phyloP scores from a whole-genome alignment of 2,113 vertebrate genomes.

The Myanophis thanlyinensis region DNA sequence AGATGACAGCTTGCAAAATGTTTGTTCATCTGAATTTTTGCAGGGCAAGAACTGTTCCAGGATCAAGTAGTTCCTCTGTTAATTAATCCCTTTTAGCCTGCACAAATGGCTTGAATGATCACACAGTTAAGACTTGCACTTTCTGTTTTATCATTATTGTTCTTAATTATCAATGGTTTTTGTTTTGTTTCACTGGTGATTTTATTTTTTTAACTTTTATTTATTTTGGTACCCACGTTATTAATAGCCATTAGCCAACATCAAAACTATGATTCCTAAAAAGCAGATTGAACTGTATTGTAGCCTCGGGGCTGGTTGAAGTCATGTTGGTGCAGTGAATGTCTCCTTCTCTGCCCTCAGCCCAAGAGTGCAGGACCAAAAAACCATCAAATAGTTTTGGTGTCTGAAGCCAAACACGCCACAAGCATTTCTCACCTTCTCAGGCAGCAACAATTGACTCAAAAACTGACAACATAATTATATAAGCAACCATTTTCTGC shows the following conservation, averaged over 20 bases:
- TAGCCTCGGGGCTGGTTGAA: not conserved
- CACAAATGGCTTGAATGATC: not conserved
- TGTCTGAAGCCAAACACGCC: not conserved
- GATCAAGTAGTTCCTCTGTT: not conserved
- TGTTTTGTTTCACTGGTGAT: not conserved
- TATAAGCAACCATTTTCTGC: not conserved
- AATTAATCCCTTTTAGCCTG: not conserved
- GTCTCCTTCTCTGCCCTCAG: not conserved
- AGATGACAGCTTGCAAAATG: not conserved
- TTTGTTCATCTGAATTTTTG: not conserved
- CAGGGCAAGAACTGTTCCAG: not conserved
- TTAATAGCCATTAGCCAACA: not conserved
- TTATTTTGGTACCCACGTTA: not conserved
- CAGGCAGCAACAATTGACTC: not conserved
- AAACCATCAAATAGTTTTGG: not conserved
- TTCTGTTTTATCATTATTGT: not conserved
- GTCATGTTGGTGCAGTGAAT: not conserved
- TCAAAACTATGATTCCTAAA: not conserved
- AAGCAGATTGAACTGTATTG: not conserved
- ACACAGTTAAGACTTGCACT: not conserved
- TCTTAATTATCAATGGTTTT: not conserved
- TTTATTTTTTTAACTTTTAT: not conserved
- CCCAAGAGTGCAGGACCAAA: not conserved
- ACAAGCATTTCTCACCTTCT: not conserved
- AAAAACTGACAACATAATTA: not conserved